phyloP scores from a whole-genome alignment of 2,888 invertebrate genomes.

The Calephelis perditalis region DNA sequence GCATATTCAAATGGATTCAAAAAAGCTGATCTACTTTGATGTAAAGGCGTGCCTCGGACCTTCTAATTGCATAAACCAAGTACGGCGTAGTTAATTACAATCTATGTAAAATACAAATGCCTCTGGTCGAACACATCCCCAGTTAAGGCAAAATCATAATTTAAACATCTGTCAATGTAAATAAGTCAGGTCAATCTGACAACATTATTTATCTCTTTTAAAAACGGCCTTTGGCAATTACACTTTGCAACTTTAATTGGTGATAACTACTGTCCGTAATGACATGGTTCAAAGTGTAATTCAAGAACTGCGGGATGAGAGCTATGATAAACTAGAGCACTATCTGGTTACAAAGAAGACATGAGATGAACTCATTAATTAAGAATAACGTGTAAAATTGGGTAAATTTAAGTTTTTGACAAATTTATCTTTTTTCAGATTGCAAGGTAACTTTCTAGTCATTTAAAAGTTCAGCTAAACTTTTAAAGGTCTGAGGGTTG shows the following conservation, averaged over 20 bases:
- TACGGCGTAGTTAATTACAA: conserved; percentile 33
- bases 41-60: conserved; percentile 26
- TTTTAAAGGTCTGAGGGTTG: too few relatives aligned
- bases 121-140: conserved; percentile 27
- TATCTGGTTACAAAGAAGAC: too few relatives aligned
- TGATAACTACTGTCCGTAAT: neutral
- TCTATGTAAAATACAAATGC: conserved; percentile 29
- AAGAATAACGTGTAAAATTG: too few relatives aligned
- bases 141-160: conserved; percentile 24
- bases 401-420: too few relatives aligned
- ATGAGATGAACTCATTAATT: too few relatives aligned
- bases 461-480: too few relatives aligned
- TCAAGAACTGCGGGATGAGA: neutral
- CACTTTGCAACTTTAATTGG: neutral
- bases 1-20: conserved; percentile 25
- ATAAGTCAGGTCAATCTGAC: conserved; percentile 2
- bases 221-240: neutral
- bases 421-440: too few relatives aligned
- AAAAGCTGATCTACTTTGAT: conserved; percentile 24
- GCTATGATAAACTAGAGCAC: neutral
- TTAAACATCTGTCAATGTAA: conserved; percentile 8
- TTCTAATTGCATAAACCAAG: conserved; percentile 30
- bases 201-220: conserved; percentile 4
- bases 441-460: too few relatives aligned
- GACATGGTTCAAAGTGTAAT: neutral